These are phyloP conservation scores for Nasua narica DNA, from an alignment of 2,797 vertebrate species.

Conservation along the genomic window DNA sequence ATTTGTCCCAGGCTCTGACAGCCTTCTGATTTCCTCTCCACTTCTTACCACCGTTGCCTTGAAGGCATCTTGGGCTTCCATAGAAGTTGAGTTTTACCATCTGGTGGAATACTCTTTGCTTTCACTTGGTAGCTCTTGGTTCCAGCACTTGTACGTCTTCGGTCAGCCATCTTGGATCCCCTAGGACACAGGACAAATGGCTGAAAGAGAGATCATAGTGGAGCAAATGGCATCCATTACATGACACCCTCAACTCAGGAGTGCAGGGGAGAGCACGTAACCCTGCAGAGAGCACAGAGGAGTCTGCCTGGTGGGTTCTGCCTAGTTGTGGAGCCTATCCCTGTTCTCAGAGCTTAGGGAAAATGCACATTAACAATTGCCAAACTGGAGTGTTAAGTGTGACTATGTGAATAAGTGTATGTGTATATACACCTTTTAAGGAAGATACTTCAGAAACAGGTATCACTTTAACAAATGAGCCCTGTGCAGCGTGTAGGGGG, in stretches of 20 bases:
- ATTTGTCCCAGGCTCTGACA: background rate
- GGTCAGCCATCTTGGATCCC: background rate
- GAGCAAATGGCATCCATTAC: accelerated
- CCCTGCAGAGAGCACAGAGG: accelerated
- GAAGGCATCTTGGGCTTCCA: background rate
- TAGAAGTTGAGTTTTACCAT: background rate
- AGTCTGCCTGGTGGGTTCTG: background rate
- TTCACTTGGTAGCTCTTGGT: no score
- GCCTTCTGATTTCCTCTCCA: background rate
- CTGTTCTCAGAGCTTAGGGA: background rate
- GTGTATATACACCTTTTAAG: background rate
- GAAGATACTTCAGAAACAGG: slow-evolving; percentile 11
- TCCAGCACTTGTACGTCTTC: background rate
- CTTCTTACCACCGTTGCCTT: background rate
- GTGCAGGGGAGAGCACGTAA: accelerated
- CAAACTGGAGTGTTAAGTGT: background rate
- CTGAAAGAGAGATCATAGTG: background rate
- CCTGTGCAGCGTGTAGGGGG: background rate
- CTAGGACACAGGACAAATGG: background rate
- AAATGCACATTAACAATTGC: background rate
- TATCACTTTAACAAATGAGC: background rate
- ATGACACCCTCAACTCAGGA: background rate
- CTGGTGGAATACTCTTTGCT: background rate
- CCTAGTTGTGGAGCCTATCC: background rate
- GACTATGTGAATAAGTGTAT: background rate